Percentiles rank a stretch among this genome's conserved stretches.
phyloP scores from a whole-genome alignment of 2,888 invertebrate genomes.

The Listrodromus nycthemerus region DNA sequence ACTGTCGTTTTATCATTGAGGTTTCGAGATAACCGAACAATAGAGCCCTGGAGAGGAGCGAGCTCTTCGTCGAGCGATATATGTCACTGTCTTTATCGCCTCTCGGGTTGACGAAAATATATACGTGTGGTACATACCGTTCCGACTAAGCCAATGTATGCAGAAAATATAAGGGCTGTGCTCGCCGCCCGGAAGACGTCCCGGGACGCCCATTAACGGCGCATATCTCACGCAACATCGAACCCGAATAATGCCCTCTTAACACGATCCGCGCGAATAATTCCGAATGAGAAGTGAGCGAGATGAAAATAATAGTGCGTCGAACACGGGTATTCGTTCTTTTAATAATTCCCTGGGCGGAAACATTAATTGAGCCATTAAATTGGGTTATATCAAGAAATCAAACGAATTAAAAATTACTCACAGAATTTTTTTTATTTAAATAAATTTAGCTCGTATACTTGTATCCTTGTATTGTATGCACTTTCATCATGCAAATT shows the following conservation, averaged over 20 bases:
- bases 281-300: constrained; percentile 50
- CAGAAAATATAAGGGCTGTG: constrained; percentile 37
- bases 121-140: constrained; percentile 1
- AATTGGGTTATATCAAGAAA: not conserved
- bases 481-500: too few species aligned
- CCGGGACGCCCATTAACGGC: constrained; percentile 59
- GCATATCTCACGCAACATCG: constrained; percentile 72
- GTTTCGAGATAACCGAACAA: constrained; percentile 24
- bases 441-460: too few species aligned
- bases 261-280: constrained; percentile 70
- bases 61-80: constrained; percentile 28
- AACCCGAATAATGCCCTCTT: constrained; percentile 73
- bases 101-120: constrained; percentile 13
- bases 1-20: constrained; percentile 20
- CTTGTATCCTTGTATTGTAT: too few species aligned
- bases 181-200: constrained; percentile 52
- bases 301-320: constrained; percentile 6
- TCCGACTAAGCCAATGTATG: constrained; percentile 32
- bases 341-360: constrained; percentile 9
- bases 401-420: not conserved
- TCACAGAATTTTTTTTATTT: too few species aligned
- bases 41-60: constrained; percentile 1
- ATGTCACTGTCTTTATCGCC: constrained; percentile 43
- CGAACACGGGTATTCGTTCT: constrained; percentile 16
- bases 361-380: not conserved